Evolutionary conservation across 2,797 vertebrate genomes (phyloP), one percentile per base, ranked within the genome.

Genomic region (Monodelphis domestica): DNA sequence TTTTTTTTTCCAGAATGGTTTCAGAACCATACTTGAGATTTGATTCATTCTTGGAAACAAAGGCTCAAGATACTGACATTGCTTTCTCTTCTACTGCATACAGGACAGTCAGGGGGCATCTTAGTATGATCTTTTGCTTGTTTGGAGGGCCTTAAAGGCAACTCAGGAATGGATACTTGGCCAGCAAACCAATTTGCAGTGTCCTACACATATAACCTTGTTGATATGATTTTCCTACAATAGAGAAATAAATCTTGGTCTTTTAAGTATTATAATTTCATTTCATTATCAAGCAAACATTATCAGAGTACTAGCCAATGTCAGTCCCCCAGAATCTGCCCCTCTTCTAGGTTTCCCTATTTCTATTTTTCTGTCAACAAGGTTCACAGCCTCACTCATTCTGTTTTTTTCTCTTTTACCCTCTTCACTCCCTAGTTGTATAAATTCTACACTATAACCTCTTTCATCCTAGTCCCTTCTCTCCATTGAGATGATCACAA

Each of bases 251-350:
- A 78, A 45, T 78, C n/a, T 59, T 33, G 45, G 78, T 45, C 38
- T 45, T n/a, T 24, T 45, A 45, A 45, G 3, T 26, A 14, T 45
- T 24, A 45, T 78, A 17, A 70, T 45, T 45, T 45, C 17, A 3
- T 78, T 78, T 21, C 21, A 45, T 10, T 45, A 45, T 78, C 2
- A 78, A 78, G 38, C 17, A 45, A 45, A 45, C 38, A 78, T 45
- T 45, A 45, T 2, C n/a, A 45, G n/a, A 7, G n/a, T 2, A 21
- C 5, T 70, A n/a, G 0, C 6, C 33, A n/a, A 11, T 78, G n/a
- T 78, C n/a, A 38, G n/a, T 7, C n/a, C 63, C 0, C 17, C 0
- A 3, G 17, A 78, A 45, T 26, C 2, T 26, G 2, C 7, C 3
- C 21, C 2, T 78, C 38, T 45, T 78, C 21, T 78, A 78, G 70